These are phyloP conservation scores for Dunckerocampus dactyliophorus DNA, from an alignment of 2,113 vertebrate species.

Conservation along the genomic window DNA sequence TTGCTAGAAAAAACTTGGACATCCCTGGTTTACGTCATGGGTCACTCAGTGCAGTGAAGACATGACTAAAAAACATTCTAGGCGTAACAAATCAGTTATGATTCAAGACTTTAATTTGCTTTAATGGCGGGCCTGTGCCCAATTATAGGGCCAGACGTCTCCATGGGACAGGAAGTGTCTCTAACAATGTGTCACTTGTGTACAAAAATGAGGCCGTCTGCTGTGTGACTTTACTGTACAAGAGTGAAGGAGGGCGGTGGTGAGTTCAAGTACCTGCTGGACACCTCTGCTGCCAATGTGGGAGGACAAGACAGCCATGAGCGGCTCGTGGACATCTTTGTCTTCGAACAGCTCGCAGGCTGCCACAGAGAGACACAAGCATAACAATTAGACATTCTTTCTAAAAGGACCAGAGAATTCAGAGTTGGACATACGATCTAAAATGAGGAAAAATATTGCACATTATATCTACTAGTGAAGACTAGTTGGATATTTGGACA, in stretches of 20 bases:
- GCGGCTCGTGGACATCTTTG: slow-evolving; percentile 78
- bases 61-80: neutral
- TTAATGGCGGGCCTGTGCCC: neutral
- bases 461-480: too few species aligned
- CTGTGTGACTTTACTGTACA: too few species aligned
- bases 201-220: too few species aligned
- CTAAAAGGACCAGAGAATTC: too few species aligned
- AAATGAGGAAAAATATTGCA: too few species aligned
- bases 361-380: slow-evolving; percentile 38
- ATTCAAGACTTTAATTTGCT: neutral
- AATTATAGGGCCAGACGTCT: neutral
- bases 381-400: too few species aligned
- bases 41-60: neutral
- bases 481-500: neutral
- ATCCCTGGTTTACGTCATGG: too few species aligned
- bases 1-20: too few species aligned
- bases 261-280: slow-evolving; percentile 79
- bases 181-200: too few species aligned
- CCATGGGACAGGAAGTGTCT: too few species aligned
- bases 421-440: too few species aligned
- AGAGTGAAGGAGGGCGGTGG: too few species aligned
- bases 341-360: slow-evolving; percentile 81
- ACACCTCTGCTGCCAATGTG: slow-evolving; percentile 74
- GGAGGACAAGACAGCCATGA: slow-evolving; percentile 79
- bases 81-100: neutral